Percentiles rank a stretch among this genome's conserved stretches.
These are phyloP conservation scores for Nephotettix cincticeps DNA, from an alignment of 1,140 invertebrate species.

Conservation along the genomic window DNA sequence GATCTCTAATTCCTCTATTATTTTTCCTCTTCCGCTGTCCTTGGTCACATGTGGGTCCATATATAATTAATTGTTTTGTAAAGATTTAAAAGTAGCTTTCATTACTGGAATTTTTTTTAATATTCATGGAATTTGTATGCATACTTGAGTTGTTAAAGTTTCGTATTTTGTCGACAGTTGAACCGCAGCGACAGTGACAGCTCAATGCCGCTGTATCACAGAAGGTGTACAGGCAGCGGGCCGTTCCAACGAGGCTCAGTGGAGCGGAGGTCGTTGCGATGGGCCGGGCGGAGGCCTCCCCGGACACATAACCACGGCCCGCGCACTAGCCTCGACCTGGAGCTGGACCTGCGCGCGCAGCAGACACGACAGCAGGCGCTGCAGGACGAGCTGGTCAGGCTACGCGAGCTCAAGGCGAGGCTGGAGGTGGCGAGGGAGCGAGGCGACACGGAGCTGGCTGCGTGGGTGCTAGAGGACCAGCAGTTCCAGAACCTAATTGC, in stretches of 20 bases:
- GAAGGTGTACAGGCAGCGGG: constrained; percentile 47
- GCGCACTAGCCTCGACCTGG: constrained; percentile 87
- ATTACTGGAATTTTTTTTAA: no score
- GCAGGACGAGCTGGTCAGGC: constrained; percentile 76
- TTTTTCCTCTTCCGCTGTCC: no score
- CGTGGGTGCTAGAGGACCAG: constrained; percentile 84
- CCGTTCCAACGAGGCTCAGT: constrained; percentile 89
- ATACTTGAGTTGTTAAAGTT: no score
- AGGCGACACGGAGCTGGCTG: constrained; percentile 74
- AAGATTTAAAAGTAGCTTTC: no score
- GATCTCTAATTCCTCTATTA: no score
- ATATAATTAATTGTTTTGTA: no score
- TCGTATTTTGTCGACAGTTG: constrained; percentile 65
- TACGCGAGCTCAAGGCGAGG: constrained; percentile 72
- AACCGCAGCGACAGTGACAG: constrained; percentile 96
- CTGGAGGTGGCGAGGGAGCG: constrained; percentile 65
- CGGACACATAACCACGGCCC: constrained; percentile 40
- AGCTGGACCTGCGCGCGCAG: constrained; percentile 88
- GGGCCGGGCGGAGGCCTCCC: constrained; percentile 46
- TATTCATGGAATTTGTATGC: no score
- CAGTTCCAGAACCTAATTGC: constrained; percentile 76
- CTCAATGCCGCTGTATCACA: constrained; percentile 87
- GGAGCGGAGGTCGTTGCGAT: constrained; percentile 84
- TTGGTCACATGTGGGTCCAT: no score
- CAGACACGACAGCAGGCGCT: constrained; percentile 78